A percentile compares a stretch with the other conserved stretches of the same genome.
Conservation (phyloP, 2,797 vertebrate genomes). For the Rhincodon typus region DNA sequence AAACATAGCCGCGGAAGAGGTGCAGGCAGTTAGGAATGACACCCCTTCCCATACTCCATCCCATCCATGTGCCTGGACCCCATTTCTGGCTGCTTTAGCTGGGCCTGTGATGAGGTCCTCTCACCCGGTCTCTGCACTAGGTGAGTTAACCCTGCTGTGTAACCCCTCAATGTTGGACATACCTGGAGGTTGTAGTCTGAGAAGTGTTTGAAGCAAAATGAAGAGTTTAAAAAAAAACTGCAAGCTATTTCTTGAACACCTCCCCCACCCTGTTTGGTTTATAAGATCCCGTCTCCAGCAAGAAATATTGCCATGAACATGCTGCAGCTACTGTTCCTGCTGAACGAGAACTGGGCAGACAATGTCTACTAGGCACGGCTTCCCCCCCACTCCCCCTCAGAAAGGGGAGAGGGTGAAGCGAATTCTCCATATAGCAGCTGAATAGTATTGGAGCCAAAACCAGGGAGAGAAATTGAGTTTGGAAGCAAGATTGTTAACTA, state of each 20-base stretch:
- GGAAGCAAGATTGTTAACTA: not conserved
- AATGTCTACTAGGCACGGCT: not conserved
- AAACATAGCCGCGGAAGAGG: no score
- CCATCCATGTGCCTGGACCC: no score
- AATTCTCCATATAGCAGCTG: not conserved
- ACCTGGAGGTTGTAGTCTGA: not conserved
- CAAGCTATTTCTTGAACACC: not conserved
- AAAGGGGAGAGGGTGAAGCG: not conserved
- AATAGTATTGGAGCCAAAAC: not conserved
- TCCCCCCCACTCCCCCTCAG: not conserved
- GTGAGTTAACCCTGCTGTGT: no score
- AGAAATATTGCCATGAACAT: not conserved
- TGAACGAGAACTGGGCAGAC: not conserved
- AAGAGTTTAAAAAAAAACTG: not conserved
- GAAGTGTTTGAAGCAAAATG: not conserved
- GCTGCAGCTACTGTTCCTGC: no score
- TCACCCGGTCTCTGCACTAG: no score
- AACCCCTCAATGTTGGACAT: not conserved
- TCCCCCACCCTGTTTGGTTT: not conserved
- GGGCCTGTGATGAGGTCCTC: no score
- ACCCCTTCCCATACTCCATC: no score
- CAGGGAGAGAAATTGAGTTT: not conserved
- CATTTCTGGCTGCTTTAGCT: no score
- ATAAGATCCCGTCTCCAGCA: not conserved
- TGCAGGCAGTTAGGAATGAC: no score